Conservation (phyloP, 2,113 vertebrate species). For the Pedionomus torquatus region DNA sequence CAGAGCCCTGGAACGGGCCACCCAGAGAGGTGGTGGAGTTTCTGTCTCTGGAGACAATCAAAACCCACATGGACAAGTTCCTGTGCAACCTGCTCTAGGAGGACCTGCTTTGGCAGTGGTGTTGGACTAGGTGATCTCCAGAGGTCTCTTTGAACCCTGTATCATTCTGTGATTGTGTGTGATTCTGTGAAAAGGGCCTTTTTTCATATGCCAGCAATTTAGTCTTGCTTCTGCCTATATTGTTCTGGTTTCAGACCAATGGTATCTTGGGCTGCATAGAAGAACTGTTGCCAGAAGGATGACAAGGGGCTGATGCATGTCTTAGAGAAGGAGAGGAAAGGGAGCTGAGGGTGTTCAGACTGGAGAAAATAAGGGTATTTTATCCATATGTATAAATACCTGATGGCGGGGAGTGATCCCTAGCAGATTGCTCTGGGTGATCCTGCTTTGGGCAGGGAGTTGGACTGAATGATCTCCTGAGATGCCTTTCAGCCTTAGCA, state of each 20-base stretch:
- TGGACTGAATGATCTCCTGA: neutral
- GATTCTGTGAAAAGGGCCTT: neutral
- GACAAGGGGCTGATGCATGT: neutral
- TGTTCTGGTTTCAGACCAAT: too few species aligned
- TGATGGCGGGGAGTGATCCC: neutral
- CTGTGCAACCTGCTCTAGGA: too few species aligned
- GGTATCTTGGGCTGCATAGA: neutral
- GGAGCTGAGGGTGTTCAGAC: neutral
- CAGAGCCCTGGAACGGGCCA: too few species aligned
- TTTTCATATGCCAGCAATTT: neutral
- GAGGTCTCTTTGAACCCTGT: too few species aligned
- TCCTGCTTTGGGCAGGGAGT: neutral
- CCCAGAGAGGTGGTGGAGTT: too few species aligned
- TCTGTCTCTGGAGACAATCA: too few species aligned
- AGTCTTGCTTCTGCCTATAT: neutral
- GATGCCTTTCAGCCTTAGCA: neutral
- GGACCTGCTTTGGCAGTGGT: too few species aligned
- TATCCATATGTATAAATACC: neutral
- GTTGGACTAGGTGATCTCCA: too few species aligned
- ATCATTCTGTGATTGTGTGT: too few species aligned
- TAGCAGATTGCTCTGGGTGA: neutral
- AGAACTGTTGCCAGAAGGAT: fast-evolving
- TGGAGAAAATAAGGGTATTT: neutral
- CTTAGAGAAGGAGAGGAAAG: fast-evolving
- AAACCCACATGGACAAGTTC: too few species aligned